Percentiles rank a stretch among this genome's conserved stretches.
These are phyloP conservation scores for Osmerus mordax DNA, from an alignment of 2,113 vertebrate genomes.

Conservation along the genomic window DNA sequence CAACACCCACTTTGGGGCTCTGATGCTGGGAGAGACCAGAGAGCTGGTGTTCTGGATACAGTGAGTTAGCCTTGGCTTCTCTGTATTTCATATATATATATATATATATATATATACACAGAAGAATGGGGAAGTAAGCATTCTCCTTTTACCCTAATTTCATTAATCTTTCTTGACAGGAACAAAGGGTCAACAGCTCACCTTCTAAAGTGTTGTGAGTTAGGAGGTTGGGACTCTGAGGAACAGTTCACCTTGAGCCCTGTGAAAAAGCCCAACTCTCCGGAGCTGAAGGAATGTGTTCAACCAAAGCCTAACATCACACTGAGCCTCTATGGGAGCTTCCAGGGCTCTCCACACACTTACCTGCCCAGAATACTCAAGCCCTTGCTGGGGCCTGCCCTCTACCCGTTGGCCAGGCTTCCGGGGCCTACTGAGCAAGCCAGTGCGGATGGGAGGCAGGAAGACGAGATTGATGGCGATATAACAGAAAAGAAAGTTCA, in stretches of 20 bases:
- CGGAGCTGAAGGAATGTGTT: conserved; percentile 2
- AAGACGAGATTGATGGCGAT: conserved; percentile 3
- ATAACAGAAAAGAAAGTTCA: neutral
- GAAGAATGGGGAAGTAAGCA: neutral
- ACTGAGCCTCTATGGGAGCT: neutral
- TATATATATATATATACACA: neutral
- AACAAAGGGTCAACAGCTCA: conserved; percentile 79
- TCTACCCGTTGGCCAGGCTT: neutral
- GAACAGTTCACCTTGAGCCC: conserved; percentile 75
- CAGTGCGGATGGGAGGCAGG: neutral
- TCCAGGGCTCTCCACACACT: neutral
- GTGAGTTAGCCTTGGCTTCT: conserved; percentile 70
- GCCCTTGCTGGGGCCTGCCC: neutral
- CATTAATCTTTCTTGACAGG: conserved; percentile 58
- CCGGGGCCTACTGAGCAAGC: neutral
- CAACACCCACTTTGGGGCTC: conserved; percentile 77
- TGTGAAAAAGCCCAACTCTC: neutral
- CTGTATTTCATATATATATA: neutral
- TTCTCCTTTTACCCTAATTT: neutral
- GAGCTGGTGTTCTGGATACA: conserved; percentile 80
- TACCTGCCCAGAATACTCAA: neutral
- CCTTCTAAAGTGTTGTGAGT: conserved; percentile 77
- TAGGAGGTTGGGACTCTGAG: conserved; percentile 86
- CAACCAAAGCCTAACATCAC: neutral
- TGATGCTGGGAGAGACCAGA: conserved; percentile 74